Percentiles rank a stretch among this genome's conserved stretches.
phyloP scores from a whole-genome alignment of 2,888 invertebrate species.

The Apotomis betuletana region DNA sequence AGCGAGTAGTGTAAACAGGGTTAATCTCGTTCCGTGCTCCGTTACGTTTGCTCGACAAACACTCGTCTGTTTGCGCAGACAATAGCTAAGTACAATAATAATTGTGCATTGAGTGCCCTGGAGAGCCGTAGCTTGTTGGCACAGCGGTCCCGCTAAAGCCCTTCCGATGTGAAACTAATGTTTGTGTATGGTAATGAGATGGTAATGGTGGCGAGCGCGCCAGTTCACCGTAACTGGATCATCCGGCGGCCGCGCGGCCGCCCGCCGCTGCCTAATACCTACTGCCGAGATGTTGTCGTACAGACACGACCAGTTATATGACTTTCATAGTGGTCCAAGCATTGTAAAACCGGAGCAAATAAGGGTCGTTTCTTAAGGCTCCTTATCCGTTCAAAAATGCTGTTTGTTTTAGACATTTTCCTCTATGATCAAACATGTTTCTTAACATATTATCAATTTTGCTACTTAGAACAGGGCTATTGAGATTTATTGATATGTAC shows the following conservation, averaged over 20 bases:
- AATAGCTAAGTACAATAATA: constrained; percentile 81
- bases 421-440: too few species aligned
- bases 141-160: constrained; percentile 72
- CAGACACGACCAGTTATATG: neutral
- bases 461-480: too few species aligned
- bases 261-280: constrained; percentile 7
- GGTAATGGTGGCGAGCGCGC: constrained; percentile 68
- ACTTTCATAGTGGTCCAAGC: neutral
- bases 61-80: constrained; percentile 72
- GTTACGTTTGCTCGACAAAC: constrained; percentile 77
- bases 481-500: too few species aligned
- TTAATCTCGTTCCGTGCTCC: constrained; percentile 75
- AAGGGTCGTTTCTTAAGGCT: neutral
- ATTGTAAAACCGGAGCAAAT: neutral
- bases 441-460: too few species aligned
- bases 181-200: constrained; percentile 81
- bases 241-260: constrained; percentile 57
- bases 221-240: constrained; percentile 75
- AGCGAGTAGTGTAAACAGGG: constrained; percentile 66
- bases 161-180: constrained; percentile 77
- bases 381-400: too few species aligned
- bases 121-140: constrained; percentile 69
- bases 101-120: constrained; percentile 73
- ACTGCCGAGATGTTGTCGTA: neutral
- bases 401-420: too few species aligned